Evolutionary conservation across 2,113 vertebrate genomes (phyloP).

Genomic region (Peucedramus taeniatus): DNA sequence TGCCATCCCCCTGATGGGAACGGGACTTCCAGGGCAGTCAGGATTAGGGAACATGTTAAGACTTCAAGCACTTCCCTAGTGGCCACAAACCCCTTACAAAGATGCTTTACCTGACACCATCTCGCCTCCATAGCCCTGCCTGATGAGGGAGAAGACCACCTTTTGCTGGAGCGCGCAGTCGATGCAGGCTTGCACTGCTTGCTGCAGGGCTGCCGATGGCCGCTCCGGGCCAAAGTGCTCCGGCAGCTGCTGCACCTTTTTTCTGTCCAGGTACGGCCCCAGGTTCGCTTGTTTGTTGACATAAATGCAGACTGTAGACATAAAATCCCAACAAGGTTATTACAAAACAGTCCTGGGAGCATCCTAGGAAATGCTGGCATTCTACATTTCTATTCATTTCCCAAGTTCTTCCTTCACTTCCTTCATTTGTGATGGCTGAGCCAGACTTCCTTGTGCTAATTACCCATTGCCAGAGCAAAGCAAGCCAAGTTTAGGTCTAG

Average conservation of each 20-base stretch:
- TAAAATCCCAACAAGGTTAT: not conserved
- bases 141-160: conserved; percentile 91
- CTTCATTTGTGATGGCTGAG: not conserved
- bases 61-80: not conserved
- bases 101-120: conserved; percentile 86
- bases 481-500: not conserved
- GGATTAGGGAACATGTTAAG: not conserved
- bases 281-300: conserved; percentile 91
- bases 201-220: conserved; percentile 87
- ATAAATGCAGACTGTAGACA: conserved; percentile 90
- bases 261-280: conserved; percentile 90
- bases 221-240: conserved; percentile 91
- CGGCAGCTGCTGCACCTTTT: conserved; percentile 91
- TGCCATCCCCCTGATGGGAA: not conserved
- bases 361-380: not conserved
- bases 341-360: not conserved
- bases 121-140: conserved; percentile 91
- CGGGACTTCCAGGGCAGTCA: not conserved
- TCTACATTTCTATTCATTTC: not conserved
- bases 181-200: conserved; percentile 93
- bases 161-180: conserved; percentile 95
- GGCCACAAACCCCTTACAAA: not conserved
- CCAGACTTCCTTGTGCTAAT: not conserved
- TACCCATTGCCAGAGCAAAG: not conserved
- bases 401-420: not conserved